These are phyloP conservation scores for Aulostomus chinensis DNA, from an alignment of 2,797 vertebrate genomes.

Conservation along the genomic window DNA sequence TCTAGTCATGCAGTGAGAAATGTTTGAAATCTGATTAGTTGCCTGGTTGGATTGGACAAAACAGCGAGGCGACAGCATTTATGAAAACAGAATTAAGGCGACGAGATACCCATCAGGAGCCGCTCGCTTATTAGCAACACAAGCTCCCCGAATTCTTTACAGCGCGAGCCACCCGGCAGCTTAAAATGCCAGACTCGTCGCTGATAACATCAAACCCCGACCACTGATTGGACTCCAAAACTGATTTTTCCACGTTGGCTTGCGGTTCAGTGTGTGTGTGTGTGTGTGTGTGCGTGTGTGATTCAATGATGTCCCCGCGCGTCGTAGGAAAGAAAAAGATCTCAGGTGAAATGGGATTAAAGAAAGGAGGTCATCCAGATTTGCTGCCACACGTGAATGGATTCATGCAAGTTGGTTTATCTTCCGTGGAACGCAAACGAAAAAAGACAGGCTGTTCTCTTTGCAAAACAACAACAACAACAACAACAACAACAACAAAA, in stretches of 20 bases:
- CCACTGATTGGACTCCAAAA: not conserved
- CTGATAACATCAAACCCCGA: no score
- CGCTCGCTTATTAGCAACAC: not conserved
- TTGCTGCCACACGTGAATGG: no score
- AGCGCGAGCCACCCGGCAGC: not conserved
- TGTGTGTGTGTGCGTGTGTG: no score
- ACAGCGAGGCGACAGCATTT: conserved; percentile 9
- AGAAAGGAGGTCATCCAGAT: conserved; percentile 6
- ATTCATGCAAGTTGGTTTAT: no score
- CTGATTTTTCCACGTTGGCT: no score
- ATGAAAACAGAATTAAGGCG: conserved; percentile 4
- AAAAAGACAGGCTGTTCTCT: no score
- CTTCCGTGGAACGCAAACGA: no score
- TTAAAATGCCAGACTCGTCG: conserved; percentile 11
- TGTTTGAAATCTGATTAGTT: conserved; percentile 33
- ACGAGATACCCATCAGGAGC: conserved; percentile 4
- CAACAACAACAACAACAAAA: no score
- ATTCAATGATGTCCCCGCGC: conserved; percentile 4
- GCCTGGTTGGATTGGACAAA: conserved; percentile 16
- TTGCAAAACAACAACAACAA: no score
- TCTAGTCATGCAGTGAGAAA: conserved; percentile 11
- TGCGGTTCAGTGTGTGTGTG: no score
- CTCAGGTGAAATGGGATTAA: conserved; percentile 12
- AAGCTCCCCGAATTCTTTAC: not conserved
- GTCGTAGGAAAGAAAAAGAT: not conserved